Percentiles rank a stretch among this genome's conserved stretches.
Conservation (phyloP, 2,113 vertebrate genomes). For the Tyto alba region DNA sequence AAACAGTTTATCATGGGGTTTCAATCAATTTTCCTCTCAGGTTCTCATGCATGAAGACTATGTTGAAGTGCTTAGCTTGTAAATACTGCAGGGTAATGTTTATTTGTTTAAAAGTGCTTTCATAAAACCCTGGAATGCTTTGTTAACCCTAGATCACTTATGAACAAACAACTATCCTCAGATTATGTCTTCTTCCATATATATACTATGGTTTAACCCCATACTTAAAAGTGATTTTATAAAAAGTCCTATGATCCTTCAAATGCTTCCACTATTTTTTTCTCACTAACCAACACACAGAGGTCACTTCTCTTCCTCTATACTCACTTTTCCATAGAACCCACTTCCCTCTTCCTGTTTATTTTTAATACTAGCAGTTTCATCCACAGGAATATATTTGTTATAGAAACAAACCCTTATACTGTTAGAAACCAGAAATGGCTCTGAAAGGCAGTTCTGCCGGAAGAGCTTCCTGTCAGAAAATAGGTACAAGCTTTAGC, state of each 20-base stretch:
- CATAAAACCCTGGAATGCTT: slow-evolving; percentile 52
- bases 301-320: slow-evolving; percentile 21
- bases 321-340: neutral
- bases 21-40: slow-evolving; percentile 12
- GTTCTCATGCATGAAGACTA: slow-evolving; percentile 32
- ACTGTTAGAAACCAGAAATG: neutral
- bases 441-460: neutral
- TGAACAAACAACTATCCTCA: neutral
- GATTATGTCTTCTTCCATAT: neutral
- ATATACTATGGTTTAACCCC: neutral
- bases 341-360: slow-evolving; percentile 15
- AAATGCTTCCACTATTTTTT: neutral
- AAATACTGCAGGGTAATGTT: slow-evolving; percentile 15
- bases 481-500: neutral
- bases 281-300: neutral
- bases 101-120: slow-evolving; percentile 59
- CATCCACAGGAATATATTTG: neutral
- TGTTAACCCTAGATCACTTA: slow-evolving; percentile 49
- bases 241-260: neutral
- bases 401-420: slow-evolving; percentile 13
- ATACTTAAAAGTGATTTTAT: slow-evolving; percentile 11
- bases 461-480: slow-evolving; percentile 37
- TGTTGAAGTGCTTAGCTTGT: slow-evolving; percentile 23
- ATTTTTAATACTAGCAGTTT: slow-evolving; percentile 11
- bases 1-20: neutral